Percentiles rank a stretch among this genome's conserved stretches.
These are phyloP conservation scores for Tetrao urogallus DNA, from an alignment of 2,113 vertebrate species.

Conservation along the genomic window DNA sequence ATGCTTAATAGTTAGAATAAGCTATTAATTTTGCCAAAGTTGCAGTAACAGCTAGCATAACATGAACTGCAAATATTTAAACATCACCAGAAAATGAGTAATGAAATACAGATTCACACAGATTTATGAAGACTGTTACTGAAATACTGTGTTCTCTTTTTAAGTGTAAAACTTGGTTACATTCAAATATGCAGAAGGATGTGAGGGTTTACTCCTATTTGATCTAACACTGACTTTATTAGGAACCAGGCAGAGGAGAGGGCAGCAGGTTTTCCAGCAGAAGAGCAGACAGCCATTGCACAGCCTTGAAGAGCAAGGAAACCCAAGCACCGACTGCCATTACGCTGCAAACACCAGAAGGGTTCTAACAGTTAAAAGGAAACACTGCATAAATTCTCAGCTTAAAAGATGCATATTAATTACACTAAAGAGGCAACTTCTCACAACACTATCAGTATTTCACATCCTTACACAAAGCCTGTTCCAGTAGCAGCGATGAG, in stretches of 20 bases:
- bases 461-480: neutral
- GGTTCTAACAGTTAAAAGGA: neutral
- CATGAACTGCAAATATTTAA: neutral
- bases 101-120: neutral
- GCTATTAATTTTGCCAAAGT: neutral
- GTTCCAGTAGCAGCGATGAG: neutral
- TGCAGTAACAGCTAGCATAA: neutral
- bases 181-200: neutral
- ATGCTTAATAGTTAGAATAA: neutral
- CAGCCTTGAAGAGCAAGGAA: neutral
- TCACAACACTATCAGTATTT: neutral
- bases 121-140: neutral
- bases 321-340: neutral
- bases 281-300: neutral
- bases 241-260: constrained; percentile 43
- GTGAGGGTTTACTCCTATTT: neutral
- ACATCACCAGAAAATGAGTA: neutral
- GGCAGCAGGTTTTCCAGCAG: constrained; percentile 18
- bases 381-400: neutral
- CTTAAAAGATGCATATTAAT: neutral
- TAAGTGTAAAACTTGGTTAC: neutral
- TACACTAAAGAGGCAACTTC: neutral
- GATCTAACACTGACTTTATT: constrained; percentile 17
- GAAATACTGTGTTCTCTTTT: neutral
- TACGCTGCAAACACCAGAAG: neutral